These are phyloP conservation scores for Amblyjoppa proteus DNA, from an alignment of 2,888 invertebrate genomes.

Conservation along the genomic window DNA sequence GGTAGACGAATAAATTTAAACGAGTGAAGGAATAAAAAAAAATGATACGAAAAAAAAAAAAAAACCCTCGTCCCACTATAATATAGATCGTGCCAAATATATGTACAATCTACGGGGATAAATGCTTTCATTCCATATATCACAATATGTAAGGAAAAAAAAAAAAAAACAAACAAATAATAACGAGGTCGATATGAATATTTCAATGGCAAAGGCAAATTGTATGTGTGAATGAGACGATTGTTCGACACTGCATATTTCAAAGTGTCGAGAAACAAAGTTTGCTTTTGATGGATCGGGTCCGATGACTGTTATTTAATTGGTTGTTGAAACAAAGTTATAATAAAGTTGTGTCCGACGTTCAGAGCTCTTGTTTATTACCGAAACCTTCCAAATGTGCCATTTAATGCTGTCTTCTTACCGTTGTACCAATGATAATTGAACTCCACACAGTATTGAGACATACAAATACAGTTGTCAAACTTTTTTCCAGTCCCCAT, in stretches of 20 bases:
- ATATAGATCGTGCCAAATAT: conserved; percentile 63
- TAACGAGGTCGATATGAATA: conserved; percentile 45
- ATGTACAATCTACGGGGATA: conserved; percentile 58
- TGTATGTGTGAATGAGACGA: conserved; percentile 36
- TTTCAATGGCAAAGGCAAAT: conserved; percentile 46
- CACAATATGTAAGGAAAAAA: conserved; percentile 49
- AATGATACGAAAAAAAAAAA: conserved; percentile 9
- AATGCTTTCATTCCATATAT: conserved; percentile 56
- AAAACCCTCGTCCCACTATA: conserved; percentile 49
- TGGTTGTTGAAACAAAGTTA: conserved; percentile 69
- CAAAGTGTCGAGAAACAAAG: conserved; percentile 45
- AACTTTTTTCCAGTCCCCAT: not conserved
- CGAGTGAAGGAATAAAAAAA: conserved; percentile 30
- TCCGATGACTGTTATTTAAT: conserved; percentile 67
- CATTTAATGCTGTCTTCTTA: conserved; percentile 35
- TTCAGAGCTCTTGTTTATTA: conserved; percentile 50
- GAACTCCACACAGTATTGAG: not conserved
- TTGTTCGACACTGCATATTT: conserved; percentile 28
- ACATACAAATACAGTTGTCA: conserved; percentile 26
- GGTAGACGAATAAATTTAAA: conserved; percentile 33
- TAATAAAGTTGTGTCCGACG: conserved; percentile 69
- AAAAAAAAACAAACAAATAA: conserved; percentile 25
- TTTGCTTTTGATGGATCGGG: conserved; percentile 69
- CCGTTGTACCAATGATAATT: not conserved
- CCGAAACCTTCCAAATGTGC: conserved; percentile 42